Percentiles rank a stretch among this genome's conserved stretches.
Evolutionary conservation across 2,113 vertebrate genomes (phyloP).

Genomic region (Cyprinodon variegatus): DNA sequence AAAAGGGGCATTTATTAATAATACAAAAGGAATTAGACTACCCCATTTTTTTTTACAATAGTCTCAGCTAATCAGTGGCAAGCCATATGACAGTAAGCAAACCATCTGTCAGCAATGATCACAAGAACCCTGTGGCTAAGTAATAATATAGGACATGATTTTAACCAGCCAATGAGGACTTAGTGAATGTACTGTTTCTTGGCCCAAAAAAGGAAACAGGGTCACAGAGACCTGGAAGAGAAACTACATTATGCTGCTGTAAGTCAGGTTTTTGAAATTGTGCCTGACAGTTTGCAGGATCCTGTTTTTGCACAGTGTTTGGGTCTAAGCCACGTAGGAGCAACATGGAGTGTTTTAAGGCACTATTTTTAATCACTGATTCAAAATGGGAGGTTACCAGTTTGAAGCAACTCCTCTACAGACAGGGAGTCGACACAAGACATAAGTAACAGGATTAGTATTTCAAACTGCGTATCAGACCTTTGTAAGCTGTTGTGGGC

Average conservation of each 20-base stretch:
- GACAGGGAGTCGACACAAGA: slow-evolving; percentile 20
- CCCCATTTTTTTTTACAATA: slow-evolving; percentile 55
- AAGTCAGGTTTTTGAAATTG: slow-evolving; percentile 26
- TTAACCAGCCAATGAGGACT: slow-evolving; percentile 14
- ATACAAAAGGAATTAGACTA: slow-evolving; percentile 39
- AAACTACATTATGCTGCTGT: slow-evolving; percentile 41
- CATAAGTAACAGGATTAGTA: slow-evolving; percentile 43
- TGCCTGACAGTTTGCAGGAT: slow-evolving; percentile 22
- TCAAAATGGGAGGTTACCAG: slow-evolving; percentile 36
- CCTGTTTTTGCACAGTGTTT: slow-evolving; percentile 28
- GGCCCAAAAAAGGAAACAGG: slow-evolving; percentile 35
- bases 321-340: slow-evolving; percentile 36
- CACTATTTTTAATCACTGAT: slow-evolving; percentile 67
- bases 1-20: neutral
- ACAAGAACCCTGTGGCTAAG: slow-evolving; percentile 43
- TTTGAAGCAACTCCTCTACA: slow-evolving; percentile 6
- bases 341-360: slow-evolving; percentile 22
- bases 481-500: neutral
- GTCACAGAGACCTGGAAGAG: slow-evolving; percentile 19
- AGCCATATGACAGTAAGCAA: slow-evolving; percentile 49
- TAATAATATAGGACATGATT: slow-evolving; percentile 38
- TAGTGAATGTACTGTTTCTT: slow-evolving; percentile 46
- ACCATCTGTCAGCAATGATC: slow-evolving; percentile 57
- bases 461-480: neutral
- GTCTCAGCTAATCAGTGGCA: slow-evolving; percentile 41